Evolutionary conservation across 2,888 invertebrate species (phyloP), one percentile per base, ranked within the genome.

Genomic region (Agonum fuliginosum): DNA sequence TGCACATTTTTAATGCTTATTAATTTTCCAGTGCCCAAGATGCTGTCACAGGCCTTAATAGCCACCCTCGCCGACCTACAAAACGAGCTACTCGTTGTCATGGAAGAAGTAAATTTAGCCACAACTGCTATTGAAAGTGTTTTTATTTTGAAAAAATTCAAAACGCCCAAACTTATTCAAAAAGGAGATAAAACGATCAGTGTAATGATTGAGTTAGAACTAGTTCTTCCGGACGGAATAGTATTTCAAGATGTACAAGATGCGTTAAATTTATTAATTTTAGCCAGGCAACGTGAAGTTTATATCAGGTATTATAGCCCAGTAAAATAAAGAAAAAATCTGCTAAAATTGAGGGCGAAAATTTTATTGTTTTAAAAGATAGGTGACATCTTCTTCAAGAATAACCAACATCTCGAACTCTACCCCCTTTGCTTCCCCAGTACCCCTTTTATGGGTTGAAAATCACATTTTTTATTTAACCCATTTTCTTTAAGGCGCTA

Each of bases 281-380:
- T 91, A 79, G 89, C 88, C 81, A 88, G 93, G 0, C 93, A 93
- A 81, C 90, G 91, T 82, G 93, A 93, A 82, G 86, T 92, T 70
- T 90, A 89, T 79, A 87, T 90, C 0, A 89, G 92, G 88, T 87
- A 62, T 1, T n/a, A n/a, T n/a, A n/a, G n/a, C n/a, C n/a, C n/a
- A n/a, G n/a, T n/a, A n/a, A n/a, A n/a, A n/a, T n/a, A n/a, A n/a
- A n/a, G n/a, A n/a, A n/a, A n/a, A n/a, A n/a, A n/a, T n/a, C n/a
- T n/a, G n/a, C n/a, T n/a, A n/a, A n/a, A n/a, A n/a, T n/a, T n/a
- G n/a, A n/a, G n/a, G n/a, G n/a, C n/a, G n/a, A n/a, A n/a, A n/a
- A n/a, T n/a, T n/a, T n/a, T n/a, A n/a, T n/a, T n/a, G n/a, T n/a
- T n/a, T n/a, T n/a, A n/a, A n/a, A n/a, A n/a, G n/a, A n/a, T n/a